phyloP scores from a whole-genome alignment of 2,888 invertebrate species.

The Eulithis testata region DNA sequence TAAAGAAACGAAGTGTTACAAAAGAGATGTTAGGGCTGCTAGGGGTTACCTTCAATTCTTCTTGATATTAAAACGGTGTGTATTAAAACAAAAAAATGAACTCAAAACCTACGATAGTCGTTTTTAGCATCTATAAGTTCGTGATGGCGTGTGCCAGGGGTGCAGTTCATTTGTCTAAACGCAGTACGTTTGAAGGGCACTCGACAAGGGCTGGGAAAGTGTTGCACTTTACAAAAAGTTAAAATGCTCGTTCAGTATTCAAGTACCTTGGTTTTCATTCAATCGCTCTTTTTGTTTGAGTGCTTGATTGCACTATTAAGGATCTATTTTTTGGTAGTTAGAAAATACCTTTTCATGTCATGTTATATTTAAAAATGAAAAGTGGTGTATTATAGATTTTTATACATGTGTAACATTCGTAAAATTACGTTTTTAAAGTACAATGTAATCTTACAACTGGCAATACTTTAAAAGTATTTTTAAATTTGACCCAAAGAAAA shows the following conservation, averaged over 20 bases:
- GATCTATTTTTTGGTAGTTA: constrained; percentile 35
- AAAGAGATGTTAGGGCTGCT: too few species aligned
- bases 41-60: too few species aligned
- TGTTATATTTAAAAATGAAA: background rate
- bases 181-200: constrained; percentile 76
- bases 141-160: constrained; percentile 74
- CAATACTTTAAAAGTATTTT: background rate
- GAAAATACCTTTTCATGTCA: constrained; percentile 11
- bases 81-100: too few species aligned
- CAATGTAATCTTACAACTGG: background rate
- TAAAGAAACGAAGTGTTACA: too few species aligned
- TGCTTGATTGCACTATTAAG: constrained; percentile 50
- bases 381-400: too few species aligned
- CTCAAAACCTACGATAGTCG: background rate
- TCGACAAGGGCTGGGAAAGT: constrained; percentile 77
- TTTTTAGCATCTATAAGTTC: constrained; percentile 42
- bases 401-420: background rate
- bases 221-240: constrained; percentile 83
- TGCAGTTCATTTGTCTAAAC: constrained; percentile 83
- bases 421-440: background rate
- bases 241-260: constrained; percentile 68
- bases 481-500: constrained; percentile 14
- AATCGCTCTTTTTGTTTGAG: constrained; percentile 62
- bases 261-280: constrained; percentile 59
- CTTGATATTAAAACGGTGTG: too few species aligned